Evolutionary conservation across 2,888 invertebrate species (phyloP).

Genomic region (Hypselothyrea guttata): DNA sequence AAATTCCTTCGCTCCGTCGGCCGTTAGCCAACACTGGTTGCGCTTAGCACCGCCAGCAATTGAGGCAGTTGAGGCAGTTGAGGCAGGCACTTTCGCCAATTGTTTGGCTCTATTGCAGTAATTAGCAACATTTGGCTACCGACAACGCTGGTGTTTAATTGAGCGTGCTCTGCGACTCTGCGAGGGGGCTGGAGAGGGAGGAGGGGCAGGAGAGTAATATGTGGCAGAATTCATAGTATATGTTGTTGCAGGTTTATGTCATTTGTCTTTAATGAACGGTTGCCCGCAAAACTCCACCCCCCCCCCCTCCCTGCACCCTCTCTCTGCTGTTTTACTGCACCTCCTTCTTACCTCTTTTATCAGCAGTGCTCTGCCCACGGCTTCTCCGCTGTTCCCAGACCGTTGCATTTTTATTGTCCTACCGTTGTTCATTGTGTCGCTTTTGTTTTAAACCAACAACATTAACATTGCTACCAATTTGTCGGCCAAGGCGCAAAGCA

Average conservation of each 20-base stretch:
- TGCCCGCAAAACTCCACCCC: constrained; percentile 26
- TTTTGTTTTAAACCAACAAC: constrained; percentile 69
- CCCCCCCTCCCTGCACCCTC: constrained; percentile 6
- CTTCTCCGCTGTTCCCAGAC: constrained; percentile 32
- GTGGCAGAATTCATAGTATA: constrained; percentile 7
- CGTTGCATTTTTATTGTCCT: constrained; percentile 54
- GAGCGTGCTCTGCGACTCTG: constrained; percentile 58
- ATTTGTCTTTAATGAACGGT: constrained; percentile 70
- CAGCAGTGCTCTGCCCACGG: neutral
- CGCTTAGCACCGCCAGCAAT: constrained; percentile 15
- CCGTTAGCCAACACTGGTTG: constrained; percentile 7
- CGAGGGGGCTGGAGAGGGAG: constrained; percentile 7
- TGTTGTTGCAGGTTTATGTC: constrained; percentile 50
- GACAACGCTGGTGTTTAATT: constrained; percentile 79
- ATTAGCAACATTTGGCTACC: constrained; percentile 66
- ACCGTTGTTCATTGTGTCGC: constrained; percentile 43
- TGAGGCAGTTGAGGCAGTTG: constrained; percentile 19
- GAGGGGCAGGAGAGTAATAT: neutral
- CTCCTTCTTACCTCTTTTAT: neutral
- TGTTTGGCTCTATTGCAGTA: constrained; percentile 42
- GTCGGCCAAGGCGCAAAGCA: constrained; percentile 58
- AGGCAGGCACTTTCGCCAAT: constrained; percentile 39
- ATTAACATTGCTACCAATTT: constrained; percentile 67
- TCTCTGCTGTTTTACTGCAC: neutral
- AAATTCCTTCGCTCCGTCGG: no score